Evolutionary conservation across 1,140 invertebrate species (phyloP), one percentile per base, ranked within the genome.

Genomic region (Diplogasteroides magnus): DNA sequence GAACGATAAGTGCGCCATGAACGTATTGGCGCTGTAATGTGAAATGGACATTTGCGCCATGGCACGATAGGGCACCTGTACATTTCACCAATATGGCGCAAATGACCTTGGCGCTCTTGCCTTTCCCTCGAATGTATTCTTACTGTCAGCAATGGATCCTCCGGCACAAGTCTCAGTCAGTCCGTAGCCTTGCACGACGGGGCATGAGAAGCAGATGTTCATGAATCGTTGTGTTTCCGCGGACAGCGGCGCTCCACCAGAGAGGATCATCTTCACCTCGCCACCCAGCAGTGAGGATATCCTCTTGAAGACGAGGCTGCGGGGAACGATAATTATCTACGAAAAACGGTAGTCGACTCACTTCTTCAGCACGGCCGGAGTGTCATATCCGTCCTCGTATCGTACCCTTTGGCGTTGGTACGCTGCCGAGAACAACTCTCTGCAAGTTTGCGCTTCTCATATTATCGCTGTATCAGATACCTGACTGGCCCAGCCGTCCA

Each of bases 91-190:
- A n/a, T n/a, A n/a, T n/a, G n/a, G n/a, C n/a, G n/a, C n/a, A n/a
- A n/a, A n/a, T n/a, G n/a, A n/a, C n/a, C n/a, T n/a, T n/a, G n/a
- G n/a, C n/a, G n/a, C n/a, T n/a, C n/a, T n/a, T n/a, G n/a, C n/a
- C n/a, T n/a, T n/a, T n/a, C n/a, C n/a, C n/a, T n/a, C n/a, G n/a
- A 58, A 61, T 61, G 14, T 13, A 27, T 29, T 32, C 86, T 85
- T 86, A 89, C 89, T 84, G 82, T 93, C 90, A 88, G 91, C 91
- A 65, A 94, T 90, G 23, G 92, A 91, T 29, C 91, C 92, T 80
- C 90, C 92, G 1, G 93, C 94, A 76, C 90, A 91, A 13, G 93
- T 97, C 87, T 98, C 95, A 1, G 96, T 98, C 48, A 98, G 88
- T 6, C 95, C 96, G 85, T 98, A 98, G 60, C 95, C 96, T 83